phyloP scores from a whole-genome alignment of 2,888 invertebrate genomes.

The Napeogenes sylphis region DNA sequence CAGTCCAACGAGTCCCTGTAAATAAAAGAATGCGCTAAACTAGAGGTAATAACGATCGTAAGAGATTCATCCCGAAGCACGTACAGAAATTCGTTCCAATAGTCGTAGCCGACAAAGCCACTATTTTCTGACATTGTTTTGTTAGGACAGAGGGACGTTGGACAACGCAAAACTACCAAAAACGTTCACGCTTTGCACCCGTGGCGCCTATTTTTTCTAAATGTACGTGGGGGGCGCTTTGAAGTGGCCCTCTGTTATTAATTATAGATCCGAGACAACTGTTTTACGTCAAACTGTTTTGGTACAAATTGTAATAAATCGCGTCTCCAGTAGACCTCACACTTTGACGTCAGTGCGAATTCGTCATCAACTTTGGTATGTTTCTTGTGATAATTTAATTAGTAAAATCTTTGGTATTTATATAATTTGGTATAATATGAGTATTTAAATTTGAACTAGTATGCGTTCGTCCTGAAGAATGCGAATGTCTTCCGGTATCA shows the following conservation, averaged over 20 bases:
- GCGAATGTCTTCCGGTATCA: too few species aligned
- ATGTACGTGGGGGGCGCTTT: constrained; percentile 63
- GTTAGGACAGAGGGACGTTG: constrained; percentile 51
- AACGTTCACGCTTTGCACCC: constrained; percentile 27
- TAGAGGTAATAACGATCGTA: constrained; percentile 58
- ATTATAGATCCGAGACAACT: constrained; percentile 64
- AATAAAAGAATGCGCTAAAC: constrained; percentile 62
- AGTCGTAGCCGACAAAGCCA: constrained; percentile 61
- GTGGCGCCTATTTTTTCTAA: constrained; percentile 54
- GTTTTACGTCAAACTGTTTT: constrained; percentile 69
- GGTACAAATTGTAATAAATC: constrained; percentile 70
- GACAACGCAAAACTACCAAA: constrained; percentile 56
- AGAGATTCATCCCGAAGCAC: constrained; percentile 57
- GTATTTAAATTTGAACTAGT: not conserved
- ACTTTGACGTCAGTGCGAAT: constrained; percentile 59
- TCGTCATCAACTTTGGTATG: constrained; percentile 47
- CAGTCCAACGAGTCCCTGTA: constrained; percentile 49
- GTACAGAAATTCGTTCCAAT: constrained; percentile 71
- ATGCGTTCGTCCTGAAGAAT: not conserved
- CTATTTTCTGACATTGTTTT: constrained; percentile 61
- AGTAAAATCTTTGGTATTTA: too few species aligned
- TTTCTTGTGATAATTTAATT: not conserved
- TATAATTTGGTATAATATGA: not conserved
- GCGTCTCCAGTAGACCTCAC: constrained; percentile 61
- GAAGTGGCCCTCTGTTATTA: constrained; percentile 68